Evolutionary conservation across 1,140 invertebrate genomes (phyloP).

Genomic region (Sinella curviseta): DNA sequence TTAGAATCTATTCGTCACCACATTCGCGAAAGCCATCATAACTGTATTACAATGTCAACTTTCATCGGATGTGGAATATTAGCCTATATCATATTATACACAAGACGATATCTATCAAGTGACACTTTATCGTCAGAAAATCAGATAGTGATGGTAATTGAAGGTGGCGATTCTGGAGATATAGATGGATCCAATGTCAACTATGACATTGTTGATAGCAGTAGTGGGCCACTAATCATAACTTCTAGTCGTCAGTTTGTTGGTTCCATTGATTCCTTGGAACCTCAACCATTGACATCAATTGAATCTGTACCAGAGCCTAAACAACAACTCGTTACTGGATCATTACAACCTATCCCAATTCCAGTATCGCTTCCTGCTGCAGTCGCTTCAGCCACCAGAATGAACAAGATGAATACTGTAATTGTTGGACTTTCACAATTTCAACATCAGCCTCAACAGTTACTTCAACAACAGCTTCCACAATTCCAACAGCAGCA

Average conservation of each 20-base stretch:
- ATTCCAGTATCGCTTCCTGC: no score
- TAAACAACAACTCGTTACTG: no score
- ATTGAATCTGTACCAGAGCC: no score
- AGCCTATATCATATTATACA: neutral
- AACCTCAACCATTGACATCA: no score
- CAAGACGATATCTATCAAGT: neutral
- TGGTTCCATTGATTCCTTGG: neutral
- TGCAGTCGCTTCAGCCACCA: no score
- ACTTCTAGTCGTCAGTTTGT: neutral
- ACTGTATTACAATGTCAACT: neutral
- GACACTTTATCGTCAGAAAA: neutral
- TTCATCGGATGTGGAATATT: neutral
- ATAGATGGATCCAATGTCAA: neutral
- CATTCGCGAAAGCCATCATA: neutral
- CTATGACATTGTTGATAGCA: neutral
- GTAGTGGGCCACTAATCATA: neutral
- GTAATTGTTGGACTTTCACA: no score
- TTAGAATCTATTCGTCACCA: neutral
- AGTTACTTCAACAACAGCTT: no score
- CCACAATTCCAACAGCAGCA: no score
- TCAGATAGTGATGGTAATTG: neutral
- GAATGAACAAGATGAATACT: no score
- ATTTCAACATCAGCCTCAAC: no score
- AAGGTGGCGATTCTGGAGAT: neutral
- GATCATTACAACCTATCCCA: no score